Conservation (phyloP, 1,140 invertebrate genomes). For the Drosophila athabasca region DNA sequence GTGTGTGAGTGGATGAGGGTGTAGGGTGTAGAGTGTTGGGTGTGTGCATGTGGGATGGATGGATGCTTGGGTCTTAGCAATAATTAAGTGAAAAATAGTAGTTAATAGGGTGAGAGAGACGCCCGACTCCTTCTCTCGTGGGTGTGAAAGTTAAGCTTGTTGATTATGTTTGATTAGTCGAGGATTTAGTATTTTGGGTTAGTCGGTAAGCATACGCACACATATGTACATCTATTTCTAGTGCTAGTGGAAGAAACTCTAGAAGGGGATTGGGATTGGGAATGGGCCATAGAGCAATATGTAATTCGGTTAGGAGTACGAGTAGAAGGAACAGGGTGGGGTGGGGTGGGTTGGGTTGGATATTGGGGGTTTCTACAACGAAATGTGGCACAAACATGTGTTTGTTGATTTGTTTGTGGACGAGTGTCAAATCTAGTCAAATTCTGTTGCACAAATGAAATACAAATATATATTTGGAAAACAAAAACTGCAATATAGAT, state of each 20-base stretch:
- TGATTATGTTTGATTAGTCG: conserved; percentile 77
- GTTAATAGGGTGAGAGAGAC: conserved; percentile 37
- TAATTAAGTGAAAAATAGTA: conserved; percentile 77
- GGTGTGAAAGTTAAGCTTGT: conserved; percentile 67
- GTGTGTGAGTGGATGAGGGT: conserved; percentile 6
- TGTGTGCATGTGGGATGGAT: conserved; percentile 11
- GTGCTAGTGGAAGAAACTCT: conserved; percentile 8
- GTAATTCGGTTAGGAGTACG: conserved; percentile 18
- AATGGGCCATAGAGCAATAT: not conserved
- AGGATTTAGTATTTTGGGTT: conserved; percentile 59
- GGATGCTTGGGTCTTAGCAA: conserved; percentile 59
- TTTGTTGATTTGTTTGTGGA: conserved; percentile 1
- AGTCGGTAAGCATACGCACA: conserved; percentile 14
- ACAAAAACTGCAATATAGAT: conserved; percentile 71
- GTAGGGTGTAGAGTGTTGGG: conserved; percentile 5
- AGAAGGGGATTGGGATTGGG: not conserved
- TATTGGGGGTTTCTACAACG: not conserved
- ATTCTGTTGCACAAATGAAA: conserved; percentile 39
- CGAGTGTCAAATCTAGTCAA: conserved; percentile 63
- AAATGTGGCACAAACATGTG: not conserved
- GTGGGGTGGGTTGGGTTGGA: not conserved
- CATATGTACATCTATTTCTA: conserved; percentile 18
- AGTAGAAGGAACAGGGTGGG: conserved; percentile 12
- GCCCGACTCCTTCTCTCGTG: conserved; percentile 12
- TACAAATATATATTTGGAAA: conserved; percentile 28